Conservation (phyloP, 2,797 vertebrate species). For the Sardinella longiceps region DNA sequence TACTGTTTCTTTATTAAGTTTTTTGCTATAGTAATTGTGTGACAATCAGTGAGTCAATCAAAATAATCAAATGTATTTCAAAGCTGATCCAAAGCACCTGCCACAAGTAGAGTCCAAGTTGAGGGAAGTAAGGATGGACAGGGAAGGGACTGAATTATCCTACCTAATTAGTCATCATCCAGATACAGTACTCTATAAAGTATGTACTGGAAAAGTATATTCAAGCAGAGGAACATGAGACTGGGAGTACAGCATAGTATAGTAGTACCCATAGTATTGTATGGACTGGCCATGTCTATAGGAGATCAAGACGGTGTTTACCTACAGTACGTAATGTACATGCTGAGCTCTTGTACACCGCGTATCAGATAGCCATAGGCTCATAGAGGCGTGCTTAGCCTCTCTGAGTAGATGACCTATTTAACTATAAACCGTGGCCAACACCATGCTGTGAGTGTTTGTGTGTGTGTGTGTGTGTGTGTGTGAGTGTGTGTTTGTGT, state of each 20-base stretch:
- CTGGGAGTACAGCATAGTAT: not conserved
- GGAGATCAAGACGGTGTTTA: not conserved
- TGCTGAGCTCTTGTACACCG: not conserved
- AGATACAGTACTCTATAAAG: not conserved
- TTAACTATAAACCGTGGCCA: constrained; percentile 15
- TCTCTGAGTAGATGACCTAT: constrained; percentile 22
- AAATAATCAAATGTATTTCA: not conserved
- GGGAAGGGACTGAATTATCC: not conserved
- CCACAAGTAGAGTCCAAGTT: not conserved
- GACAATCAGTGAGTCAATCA: not conserved
- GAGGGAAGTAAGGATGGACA: not conserved
- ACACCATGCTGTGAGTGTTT: not conserved
- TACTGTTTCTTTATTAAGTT: too few species aligned
- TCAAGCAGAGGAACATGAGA: not conserved
- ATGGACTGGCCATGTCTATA: not conserved
- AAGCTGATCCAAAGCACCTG: not conserved
- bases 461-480: constrained; percentile 21
- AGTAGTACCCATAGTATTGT: too few species aligned
- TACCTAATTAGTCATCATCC: not conserved
- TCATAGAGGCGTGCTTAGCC: not conserved
- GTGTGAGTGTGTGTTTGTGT: constrained; percentile 32
- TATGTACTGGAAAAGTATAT: not conserved
- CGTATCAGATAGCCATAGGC: not conserved
- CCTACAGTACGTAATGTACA: not conserved
- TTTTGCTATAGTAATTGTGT: not conserved